phyloP scores from a whole-genome alignment of 2,797 vertebrate genomes.

The Enteromius unitaeniatus region DNA sequence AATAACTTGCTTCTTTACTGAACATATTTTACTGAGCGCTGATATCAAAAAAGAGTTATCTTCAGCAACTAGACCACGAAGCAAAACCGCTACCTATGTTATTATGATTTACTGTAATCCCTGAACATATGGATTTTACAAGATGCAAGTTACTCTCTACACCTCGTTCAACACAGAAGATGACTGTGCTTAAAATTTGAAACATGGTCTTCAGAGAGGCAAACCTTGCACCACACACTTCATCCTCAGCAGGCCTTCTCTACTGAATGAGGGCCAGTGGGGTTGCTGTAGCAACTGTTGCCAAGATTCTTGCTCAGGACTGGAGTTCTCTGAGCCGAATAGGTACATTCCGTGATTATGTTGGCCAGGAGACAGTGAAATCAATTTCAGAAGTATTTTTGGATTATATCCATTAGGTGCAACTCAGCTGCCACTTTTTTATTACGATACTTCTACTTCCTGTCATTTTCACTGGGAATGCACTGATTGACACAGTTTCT shows the following conservation, averaged over 20 bases:
- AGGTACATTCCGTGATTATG: constrained; percentile 51
- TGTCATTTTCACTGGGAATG: constrained; percentile 10
- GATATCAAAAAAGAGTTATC: constrained; percentile 35
- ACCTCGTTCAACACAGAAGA: constrained; percentile 40
- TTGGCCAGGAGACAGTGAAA: constrained; percentile 46
- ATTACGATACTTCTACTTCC: constrained; percentile 13
- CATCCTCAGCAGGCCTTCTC: constrained; percentile 49
- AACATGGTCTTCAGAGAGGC: constrained; percentile 34
- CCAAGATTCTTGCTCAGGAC: constrained; percentile 50
- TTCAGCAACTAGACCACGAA: constrained; percentile 46
- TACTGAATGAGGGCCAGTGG: constrained; percentile 44
- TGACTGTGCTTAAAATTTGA: constrained; percentile 49
- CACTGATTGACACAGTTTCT: not conserved
- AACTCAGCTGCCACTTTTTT: constrained; percentile 29
- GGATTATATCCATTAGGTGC: constrained; percentile 38
- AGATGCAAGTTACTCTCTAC: constrained; percentile 18
- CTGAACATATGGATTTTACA: constrained; percentile 39
- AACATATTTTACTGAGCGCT: constrained; percentile 44
- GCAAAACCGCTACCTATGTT: constrained; percentile 16
- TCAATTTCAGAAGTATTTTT: constrained; percentile 56
- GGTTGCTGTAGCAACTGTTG: constrained; percentile 65
- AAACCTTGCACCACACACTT: constrained; percentile 25
- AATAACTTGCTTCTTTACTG: not conserved
- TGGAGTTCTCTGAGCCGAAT: constrained; percentile 44
- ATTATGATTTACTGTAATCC: constrained; percentile 28